phyloP scores from a whole-genome alignment of 2,113 vertebrate genomes.

The Dipodomys spectabilis region DNA sequence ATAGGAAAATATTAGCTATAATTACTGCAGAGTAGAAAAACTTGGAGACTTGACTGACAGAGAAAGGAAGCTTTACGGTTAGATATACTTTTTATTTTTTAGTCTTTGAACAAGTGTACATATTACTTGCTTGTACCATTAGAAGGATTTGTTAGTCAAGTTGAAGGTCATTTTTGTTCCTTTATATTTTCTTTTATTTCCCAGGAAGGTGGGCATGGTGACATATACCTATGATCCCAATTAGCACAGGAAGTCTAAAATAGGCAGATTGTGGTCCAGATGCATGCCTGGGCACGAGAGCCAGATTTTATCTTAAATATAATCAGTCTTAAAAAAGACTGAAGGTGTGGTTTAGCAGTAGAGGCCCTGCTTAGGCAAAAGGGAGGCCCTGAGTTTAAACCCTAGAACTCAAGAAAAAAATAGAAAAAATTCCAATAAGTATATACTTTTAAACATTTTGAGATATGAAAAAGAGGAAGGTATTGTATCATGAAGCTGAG shows the following conservation, averaged over 20 bases:
- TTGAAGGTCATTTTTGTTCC: neutral
- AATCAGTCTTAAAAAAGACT: too few species aligned
- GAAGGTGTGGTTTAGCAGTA: too few species aligned
- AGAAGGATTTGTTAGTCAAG: neutral
- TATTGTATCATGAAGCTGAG: neutral
- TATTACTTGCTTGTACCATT: neutral
- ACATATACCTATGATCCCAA: too few species aligned
- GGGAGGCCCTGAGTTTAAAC: too few species aligned
- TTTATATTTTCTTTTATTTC: constrained; percentile 17
- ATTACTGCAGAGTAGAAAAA: neutral
- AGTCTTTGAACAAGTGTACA: neutral
- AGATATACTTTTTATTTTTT: neutral
- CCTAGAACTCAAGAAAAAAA: too few species aligned
- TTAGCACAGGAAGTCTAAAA: too few species aligned
- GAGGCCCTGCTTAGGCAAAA: too few species aligned
- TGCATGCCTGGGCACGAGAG: too few species aligned
- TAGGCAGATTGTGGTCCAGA: too few species aligned
- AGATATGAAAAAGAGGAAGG: neutral
- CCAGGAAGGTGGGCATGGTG: neutral
- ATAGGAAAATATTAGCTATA: neutral
- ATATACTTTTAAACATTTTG: neutral
- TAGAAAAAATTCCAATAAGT: too few species aligned
- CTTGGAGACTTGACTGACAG: neutral
- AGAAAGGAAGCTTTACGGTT: neutral
- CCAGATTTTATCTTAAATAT: too few species aligned